Evolutionary conservation across 2,888 invertebrate genomes (phyloP).

Genomic region (Drosophila ustulata): DNA sequence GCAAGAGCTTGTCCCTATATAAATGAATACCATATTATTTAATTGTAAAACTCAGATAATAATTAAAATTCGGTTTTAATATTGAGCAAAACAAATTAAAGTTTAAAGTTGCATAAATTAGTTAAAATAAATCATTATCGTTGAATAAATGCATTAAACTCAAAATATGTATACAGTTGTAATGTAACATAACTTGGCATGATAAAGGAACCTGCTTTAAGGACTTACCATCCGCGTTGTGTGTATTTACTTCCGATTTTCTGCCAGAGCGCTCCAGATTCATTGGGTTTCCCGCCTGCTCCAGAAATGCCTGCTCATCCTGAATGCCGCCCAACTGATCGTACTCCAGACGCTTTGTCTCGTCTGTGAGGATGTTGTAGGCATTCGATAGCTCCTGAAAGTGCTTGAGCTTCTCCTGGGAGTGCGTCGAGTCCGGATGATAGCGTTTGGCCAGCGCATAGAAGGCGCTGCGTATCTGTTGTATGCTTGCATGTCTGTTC

Average conservation of each 20-base stretch:
- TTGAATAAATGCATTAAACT: no score
- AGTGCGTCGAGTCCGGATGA: conserved; percentile 81
- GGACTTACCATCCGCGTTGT: conserved; percentile 55
- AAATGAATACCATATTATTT: no score
- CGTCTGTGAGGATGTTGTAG: conserved; percentile 95
- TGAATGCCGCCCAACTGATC: conserved; percentile 77
- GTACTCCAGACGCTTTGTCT: conserved; percentile 90
- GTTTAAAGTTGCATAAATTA: no score
- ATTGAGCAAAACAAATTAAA: no score
- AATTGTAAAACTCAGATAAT: no score
- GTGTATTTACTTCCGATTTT: conserved; percentile 24
- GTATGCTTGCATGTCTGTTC: conserved; percentile 63
- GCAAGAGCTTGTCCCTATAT: no score
- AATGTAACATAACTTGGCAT: no score
- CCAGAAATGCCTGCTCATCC: conserved; percentile 72
- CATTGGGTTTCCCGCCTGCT: conserved; percentile 69
- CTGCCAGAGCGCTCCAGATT: conserved; percentile 36
- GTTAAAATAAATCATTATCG: no score
- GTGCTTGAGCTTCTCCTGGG: conserved; percentile 72
- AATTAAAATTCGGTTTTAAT: no score
- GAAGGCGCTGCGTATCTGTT: conserved; percentile 82
- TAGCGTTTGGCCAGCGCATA: conserved; percentile 83
- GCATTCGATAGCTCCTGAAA: conserved; percentile 98
- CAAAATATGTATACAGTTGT: no score
- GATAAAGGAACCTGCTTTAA: no score